Evolutionary conservation across 2,797 vertebrate species (phyloP), one percentile per base, ranked within the genome.

Genomic region (Mionectes olivaceus): DNA sequence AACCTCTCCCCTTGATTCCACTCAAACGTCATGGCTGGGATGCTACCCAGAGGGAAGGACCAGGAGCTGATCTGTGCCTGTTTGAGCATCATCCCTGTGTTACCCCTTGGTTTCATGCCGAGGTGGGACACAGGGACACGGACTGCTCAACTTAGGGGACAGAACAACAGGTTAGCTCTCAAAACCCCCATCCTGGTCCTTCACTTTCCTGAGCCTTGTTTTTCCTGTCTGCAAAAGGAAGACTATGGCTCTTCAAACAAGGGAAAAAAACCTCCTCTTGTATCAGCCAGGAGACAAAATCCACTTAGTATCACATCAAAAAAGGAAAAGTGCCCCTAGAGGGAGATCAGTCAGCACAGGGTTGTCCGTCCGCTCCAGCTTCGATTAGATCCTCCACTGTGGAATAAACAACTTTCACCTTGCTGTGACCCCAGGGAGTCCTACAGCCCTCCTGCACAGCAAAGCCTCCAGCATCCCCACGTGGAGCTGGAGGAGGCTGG

Each of bases 341-440:
- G 88, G 52, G 65, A 95, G 80, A 89, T 81, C 87, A 93, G 67
- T 83, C 85, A 89, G 83, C 76, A 8, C 8, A 0, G 61, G 65
- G 16, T 15, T 94, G 80, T 88, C 73, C 80, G 61, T 27, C 21
- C 0, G 1, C 71, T 39, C 23, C 4, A 0, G 61, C 67, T 61
- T 9, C 11, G 35, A 70, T 94, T 37, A 76, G 92, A 79, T 90
- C 68, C 68, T 93, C 60, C 71, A 10, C 64, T 27, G 2, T 0
- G 13, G 78, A 91, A 93, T 90, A 94, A 96, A 95, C 94, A 95
- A 87, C 93, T 95, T 85, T 92, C 93, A 95, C 96, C 93, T 70
- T 91, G 75, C 93, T 4, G 4, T 90, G 90, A 94, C 94, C 94
- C 87, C 90, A 7, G 89, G 93, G 93, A 87, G 41, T 5, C 84